A percentile compares a stretch with the other conserved stretches of the same genome.
These are phyloP conservation scores for Mugil cephalus DNA, from an alignment of 2,113 vertebrate genomes.

Conservation along the genomic window DNA sequence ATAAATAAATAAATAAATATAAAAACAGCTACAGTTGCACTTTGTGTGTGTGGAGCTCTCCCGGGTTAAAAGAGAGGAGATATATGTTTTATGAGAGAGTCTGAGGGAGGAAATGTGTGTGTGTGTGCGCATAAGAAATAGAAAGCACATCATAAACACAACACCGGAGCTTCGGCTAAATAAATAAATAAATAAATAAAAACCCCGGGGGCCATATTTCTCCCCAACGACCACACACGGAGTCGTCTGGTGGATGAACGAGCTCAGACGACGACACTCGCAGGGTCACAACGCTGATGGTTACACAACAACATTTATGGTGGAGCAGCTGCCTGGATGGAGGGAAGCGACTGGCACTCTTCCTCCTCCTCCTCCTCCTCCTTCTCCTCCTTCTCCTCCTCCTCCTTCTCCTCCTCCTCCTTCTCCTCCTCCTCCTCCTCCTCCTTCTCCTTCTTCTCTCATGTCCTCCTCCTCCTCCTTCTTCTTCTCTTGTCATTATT, in stretches of 20 bases:
- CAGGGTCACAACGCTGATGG: conserved; percentile 23
- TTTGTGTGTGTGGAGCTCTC: conserved; percentile 32
- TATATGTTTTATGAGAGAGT: conserved; percentile 36
- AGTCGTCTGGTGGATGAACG: conserved; percentile 31
- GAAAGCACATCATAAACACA: conserved; percentile 48
- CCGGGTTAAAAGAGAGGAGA: conserved; percentile 16
- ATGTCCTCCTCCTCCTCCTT: conserved; percentile 10
- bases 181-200: too few relatives aligned
- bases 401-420: conserved; percentile 11
- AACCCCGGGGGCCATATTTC: conserved; percentile 51
- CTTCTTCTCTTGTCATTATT: conserved; percentile 65
- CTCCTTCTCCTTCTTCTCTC: too few relatives aligned
- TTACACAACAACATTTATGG: conserved; percentile 57
- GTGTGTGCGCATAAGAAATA: conserved; percentile 12
- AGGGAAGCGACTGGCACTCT: conserved; percentile 47
- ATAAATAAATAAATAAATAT: neutral
- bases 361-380: conserved; percentile 9
- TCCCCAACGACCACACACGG: conserved; percentile 45
- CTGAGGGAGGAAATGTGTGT: conserved; percentile 13
- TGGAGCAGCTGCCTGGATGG: conserved; percentile 54
- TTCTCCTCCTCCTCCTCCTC: conserved; percentile 16
- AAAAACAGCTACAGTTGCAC: conserved; percentile 39
- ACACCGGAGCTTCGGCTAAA: conserved; percentile 48
- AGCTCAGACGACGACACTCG: conserved; percentile 23
- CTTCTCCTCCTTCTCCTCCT: conserved; percentile 9